These are phyloP conservation scores for Thera obeliscata DNA, from an alignment of 2,888 invertebrate genomes.

Conservation along the genomic window DNA sequence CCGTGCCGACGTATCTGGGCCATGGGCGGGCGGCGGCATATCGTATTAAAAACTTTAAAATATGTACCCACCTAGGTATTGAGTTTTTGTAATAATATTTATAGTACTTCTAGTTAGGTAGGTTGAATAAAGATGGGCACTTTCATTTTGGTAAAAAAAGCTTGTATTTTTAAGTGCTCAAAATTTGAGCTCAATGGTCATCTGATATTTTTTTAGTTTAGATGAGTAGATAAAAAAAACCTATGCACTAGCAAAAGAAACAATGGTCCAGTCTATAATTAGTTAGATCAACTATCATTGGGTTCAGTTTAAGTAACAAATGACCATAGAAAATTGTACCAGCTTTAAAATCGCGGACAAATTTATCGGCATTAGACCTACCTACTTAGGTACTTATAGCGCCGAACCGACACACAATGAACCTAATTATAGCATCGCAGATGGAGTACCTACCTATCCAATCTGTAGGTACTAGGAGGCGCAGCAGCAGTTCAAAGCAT, in stretches of 20 bases:
- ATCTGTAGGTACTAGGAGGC: conserved; percentile 56
- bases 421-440: conserved; percentile 78
- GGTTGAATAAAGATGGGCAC: not conserved
- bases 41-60: conserved; percentile 47
- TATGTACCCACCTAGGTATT: not conserved
- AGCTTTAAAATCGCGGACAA: conserved; percentile 39
- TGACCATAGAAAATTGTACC: conserved; percentile 1
- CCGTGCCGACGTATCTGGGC: conserved; percentile 73
- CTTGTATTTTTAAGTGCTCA: no score
- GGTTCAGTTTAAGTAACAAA: no score
- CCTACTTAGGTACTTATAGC: conserved; percentile 48
- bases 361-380: conserved; percentile 64
- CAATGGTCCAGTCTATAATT: no score
- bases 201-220: no score
- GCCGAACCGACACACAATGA: conserved; percentile 71
- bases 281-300: no score
- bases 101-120: not conserved
- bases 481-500: conserved; percentile 52
- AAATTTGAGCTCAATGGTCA: no score
- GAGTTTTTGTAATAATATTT: not conserved
- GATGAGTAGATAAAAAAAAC: no score
- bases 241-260: no score
- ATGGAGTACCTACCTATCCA: conserved; percentile 62
- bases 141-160: no score
- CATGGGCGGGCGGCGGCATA: conserved; percentile 48